phyloP scores from a whole-genome alignment of 2,888 invertebrate genomes.

The Calameuta filiformis region DNA sequence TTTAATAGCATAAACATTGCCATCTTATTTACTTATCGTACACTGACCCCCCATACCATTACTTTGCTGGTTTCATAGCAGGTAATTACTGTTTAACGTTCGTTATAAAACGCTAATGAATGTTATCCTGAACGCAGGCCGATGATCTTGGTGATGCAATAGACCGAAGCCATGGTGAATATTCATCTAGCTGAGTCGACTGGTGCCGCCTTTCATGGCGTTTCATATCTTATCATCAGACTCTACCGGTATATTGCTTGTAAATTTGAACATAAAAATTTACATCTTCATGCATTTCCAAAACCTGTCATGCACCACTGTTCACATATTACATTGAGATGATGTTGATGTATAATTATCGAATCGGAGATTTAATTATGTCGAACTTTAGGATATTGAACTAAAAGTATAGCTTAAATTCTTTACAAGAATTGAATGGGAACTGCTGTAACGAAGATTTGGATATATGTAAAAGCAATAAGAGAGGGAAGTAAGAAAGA shows the following conservation, averaged over 20 bases:
- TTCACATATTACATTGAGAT: neutral
- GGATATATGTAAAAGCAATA: neutral
- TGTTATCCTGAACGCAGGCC: constrained; percentile 16
- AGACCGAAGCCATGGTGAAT: constrained; percentile 26
- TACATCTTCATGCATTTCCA: neutral
- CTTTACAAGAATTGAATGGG: neutral
- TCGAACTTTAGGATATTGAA: too few relatives aligned
- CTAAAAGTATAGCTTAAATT: neutral
- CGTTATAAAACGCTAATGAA: constrained; percentile 21
- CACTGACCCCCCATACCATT: neutral
- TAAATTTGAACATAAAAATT: neutral
- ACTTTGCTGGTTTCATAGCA: neutral
- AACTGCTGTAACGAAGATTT: neutral
- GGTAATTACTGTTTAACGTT: constrained; percentile 20
- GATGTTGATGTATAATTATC: neutral
- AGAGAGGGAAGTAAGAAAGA: neutral
- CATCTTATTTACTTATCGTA: constrained; percentile 20
- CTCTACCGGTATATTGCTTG: neutral
- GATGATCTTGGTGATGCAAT: constrained; percentile 20
- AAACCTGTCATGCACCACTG: neutral
- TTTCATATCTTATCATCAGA: neutral
- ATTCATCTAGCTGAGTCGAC: constrained; percentile 10
- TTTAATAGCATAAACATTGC: constrained; percentile 54
- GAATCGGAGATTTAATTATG: neutral
- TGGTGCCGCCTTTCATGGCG: neutral